Base-by-base conservation (phyloP, 2,888 invertebrate genomes). In the Auanema freiburgensis region DNA sequence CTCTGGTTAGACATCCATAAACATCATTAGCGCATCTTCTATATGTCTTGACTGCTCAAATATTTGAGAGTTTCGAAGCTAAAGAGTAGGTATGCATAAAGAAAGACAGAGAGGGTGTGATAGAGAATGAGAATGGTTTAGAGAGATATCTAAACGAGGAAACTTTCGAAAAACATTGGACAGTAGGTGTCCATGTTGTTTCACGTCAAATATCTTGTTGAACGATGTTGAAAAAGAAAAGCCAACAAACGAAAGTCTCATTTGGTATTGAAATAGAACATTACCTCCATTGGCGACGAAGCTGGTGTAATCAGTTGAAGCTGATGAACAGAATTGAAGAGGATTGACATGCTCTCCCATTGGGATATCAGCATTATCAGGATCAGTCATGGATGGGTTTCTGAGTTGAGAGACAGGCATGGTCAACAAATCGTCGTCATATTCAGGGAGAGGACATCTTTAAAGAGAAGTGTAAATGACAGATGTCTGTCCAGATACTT, bases 341-440 rank as follows among this genome's bases (percentile, higher is more conserved):
- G 81, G 81, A 54, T 81, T 81, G 69, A 81, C 72, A 69, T 81
- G 81, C 42, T 81, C 81, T 33, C 81, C 81, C 74, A 81, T 79
- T 16, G 70, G 78, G 55, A 82, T 74, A 50, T 82, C 81, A 16
- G 79, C 76, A 59, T 81, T 81, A 56, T 81, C 81, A 16, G 81
- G 80, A 55, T 81, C 81, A 23, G 81, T 81, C 81, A 81, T 82
- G n/a, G 81, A 77, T 25, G 79, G 77, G 59, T 81, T 81, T 23
- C 81, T 66, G 42, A 81, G 74, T 62, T 81, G 81, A 0, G 81
- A 81, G 6, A 81, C 81, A 40, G 81, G 81, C 81, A 81, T 81
- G 1, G 80, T 80, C 3, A 81, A 67, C 18, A 81, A 70, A 54
- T 81, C 81, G 57, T 81, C 81, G 68, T 81, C 81, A 59, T 81